Evolutionary conservation across 2,888 invertebrate species (phyloP), one percentile per base, ranked within the genome.

Genomic region (Adelphocoris suturalis): DNA sequence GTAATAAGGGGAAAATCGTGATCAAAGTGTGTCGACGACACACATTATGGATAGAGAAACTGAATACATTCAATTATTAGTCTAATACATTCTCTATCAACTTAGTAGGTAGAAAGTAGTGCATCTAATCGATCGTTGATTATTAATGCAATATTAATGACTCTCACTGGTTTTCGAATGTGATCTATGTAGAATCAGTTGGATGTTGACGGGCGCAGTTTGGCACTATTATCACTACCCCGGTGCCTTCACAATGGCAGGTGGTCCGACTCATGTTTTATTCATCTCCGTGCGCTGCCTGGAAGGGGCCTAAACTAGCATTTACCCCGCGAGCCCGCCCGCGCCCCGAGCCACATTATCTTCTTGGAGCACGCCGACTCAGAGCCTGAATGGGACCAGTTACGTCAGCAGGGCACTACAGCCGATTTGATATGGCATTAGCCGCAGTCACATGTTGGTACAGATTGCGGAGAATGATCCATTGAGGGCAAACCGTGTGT

Each of bases 181-280:
- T 68, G 68, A 68, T 68, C 68, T 68, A 13, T 2, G 23, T 13
- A 68, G 23, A 68, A 23, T n/a, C 1, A 68, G 68, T 68, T 68
- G 19, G 23, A 68, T 23, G 68, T 68, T 68, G 68, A 68, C 23
- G 68, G 19, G 68, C 68, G 1, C 23, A 23, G 68, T 68, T 68
- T 68, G 68, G 68, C 68, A 68, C 68, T 68, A 68, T 68, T 68
- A 68, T 19, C 13, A 68, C 68, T 23, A 68, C 68, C 19, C 61
- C 68, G 68, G 68, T 68, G 68, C 68, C 68, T 37, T 19, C 68
- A 68, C 68, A 68, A 68, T 68, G 68, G 68, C 68, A 68, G 68
- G 68, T 68, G 68, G 68, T 68, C 68, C 27, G 68, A 12, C 68
- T 68, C 68, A 68, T 68, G 68, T 68, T 68, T 68, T 68, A 68